Evolutionary conservation across 2,113 vertebrate species (phyloP).

Genomic region (Ceuthmochares aereus): DNA sequence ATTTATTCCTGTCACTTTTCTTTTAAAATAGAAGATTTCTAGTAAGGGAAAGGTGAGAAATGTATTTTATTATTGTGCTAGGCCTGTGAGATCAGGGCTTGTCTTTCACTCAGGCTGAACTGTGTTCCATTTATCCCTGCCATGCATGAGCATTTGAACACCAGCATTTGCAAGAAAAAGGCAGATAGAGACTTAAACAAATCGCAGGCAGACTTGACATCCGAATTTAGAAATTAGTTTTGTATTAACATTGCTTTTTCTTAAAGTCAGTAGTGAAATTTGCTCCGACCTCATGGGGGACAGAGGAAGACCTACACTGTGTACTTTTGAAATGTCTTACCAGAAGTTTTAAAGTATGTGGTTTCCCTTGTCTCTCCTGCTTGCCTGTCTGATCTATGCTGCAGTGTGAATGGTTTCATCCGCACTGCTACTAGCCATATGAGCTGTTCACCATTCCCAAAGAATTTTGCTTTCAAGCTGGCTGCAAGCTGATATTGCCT

Average conservation of each 20-base stretch:
- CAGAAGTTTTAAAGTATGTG: background rate
- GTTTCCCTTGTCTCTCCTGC: background rate
- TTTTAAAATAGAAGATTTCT: background rate
- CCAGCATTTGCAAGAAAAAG: background rate
- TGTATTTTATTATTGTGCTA: background rate
- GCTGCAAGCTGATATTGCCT: background rate
- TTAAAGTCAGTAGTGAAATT: background rate
- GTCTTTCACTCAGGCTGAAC: background rate
- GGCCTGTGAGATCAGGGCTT: background rate
- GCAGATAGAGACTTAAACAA: background rate
- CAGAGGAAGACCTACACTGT: background rate
- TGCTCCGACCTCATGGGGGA: accelerated
- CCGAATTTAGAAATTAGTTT: background rate
- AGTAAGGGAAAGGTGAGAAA: background rate
- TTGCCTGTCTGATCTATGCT: background rate
- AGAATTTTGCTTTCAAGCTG: background rate
- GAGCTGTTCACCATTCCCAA: background rate
- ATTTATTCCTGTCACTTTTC: background rate
- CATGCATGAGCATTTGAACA: background rate
- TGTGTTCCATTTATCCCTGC: accelerated
- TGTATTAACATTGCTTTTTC: background rate
- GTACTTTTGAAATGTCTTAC: background rate
- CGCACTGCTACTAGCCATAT: background rate
- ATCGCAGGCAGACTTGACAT: background rate
- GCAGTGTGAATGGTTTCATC: background rate